These are phyloP conservation scores for Cancer borealis DNA, from an alignment of 2,888 invertebrate species.

Conservation along the genomic window DNA sequence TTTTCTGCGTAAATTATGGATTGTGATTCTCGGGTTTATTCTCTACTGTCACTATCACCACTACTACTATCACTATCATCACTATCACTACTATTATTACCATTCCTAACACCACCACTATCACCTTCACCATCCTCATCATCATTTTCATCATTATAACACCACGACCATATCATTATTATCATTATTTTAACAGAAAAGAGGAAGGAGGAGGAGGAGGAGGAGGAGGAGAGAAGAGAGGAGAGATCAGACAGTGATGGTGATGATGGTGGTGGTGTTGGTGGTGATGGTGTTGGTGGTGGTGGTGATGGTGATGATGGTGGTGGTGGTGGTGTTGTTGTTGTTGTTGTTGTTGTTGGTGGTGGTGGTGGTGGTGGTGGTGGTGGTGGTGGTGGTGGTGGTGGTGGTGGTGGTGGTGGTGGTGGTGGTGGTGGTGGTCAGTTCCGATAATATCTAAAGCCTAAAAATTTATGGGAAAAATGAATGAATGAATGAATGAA, in stretches of 20 bases:
- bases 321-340: not conserved
- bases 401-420: constrained; percentile 5
- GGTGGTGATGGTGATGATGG: not conserved
- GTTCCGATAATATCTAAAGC: no score
- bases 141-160: not conserved
- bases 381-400: not conserved
- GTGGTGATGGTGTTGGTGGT: not conserved
- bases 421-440: not conserved
- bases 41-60: not conserved
- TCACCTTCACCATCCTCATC: not conserved
- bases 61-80: not conserved
- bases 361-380: not conserved
- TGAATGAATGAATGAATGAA: not conserved
- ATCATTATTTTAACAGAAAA: not conserved
- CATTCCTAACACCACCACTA: not conserved
- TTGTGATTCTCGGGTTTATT: not conserved
- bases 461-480: not conserved
- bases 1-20: no score
- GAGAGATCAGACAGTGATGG: not conserved
- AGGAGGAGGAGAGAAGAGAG: not conserved
- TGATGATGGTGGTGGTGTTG: not conserved
- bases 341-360: not conserved
- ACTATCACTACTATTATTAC: not conserved
- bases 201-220: not conserved
- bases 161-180: not conserved